Conservation (phyloP, 2,888 invertebrate genomes). For the Acronicta psi region DNA sequence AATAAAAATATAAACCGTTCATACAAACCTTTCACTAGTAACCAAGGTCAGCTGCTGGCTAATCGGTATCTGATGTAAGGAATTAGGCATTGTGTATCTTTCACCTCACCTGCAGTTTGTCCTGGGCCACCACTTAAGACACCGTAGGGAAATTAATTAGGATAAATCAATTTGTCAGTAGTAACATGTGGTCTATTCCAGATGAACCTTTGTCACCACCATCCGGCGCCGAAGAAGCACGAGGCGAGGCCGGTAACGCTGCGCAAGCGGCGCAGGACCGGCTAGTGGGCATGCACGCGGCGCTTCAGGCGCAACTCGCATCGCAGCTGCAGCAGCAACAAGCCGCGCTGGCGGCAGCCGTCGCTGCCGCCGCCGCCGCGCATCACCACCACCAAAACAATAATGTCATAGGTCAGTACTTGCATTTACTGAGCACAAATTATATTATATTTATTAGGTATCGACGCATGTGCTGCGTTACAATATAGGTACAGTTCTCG, state of each 20-base stretch:
- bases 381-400: conserved; percentile 90
- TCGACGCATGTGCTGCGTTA: too few relatives aligned
- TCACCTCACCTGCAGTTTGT: too few relatives aligned
- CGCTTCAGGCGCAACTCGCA: conserved; percentile 90
- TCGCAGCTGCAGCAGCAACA: conserved; percentile 90
- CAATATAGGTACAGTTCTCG: too few relatives aligned
- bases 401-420: conserved; percentile 88
- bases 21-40: too few relatives aligned
- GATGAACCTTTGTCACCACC: conserved; percentile 85
- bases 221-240: conserved; percentile 85
- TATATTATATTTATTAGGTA: too few relatives aligned
- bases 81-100: too few relatives aligned
- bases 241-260: conserved; percentile 67
- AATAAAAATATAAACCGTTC: too few relatives aligned
- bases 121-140: too few relatives aligned
- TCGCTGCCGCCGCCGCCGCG: conserved; percentile 89
- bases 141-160: not conserved
- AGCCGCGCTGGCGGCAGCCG: conserved; percentile 86
- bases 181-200: conserved; percentile 53
- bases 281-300: conserved; percentile 80
- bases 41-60: too few relatives aligned
- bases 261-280: conserved; percentile 69
- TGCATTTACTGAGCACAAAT: not conserved
- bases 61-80: too few relatives aligned
- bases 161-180: not conserved